A percentile compares a stretch with the other conserved stretches of the same genome.
phyloP scores from a whole-genome alignment of 35 echinoderm and acorn worm genomes.

The Apostichopus parvimensis region DNA sequence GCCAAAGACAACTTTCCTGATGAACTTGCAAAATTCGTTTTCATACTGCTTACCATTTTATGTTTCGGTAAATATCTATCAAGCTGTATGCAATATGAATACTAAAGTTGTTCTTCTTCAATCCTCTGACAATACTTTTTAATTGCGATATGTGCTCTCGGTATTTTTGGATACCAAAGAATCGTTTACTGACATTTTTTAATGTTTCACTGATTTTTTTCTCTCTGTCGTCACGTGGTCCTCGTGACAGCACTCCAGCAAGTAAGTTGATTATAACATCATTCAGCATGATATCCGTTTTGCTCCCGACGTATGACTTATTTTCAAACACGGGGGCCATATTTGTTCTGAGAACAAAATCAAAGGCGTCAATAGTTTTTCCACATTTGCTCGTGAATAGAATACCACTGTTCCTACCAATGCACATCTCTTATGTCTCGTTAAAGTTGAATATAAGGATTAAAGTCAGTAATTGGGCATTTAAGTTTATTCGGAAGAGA shows the following conservation, averaged over 20 bases:
- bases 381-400: not conserved
- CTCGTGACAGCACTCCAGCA: not conserved
- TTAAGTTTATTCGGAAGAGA: no score
- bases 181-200: no score
- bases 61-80: no score
- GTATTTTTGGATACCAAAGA: no score
- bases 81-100: no score
- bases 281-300: not conserved
- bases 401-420: conserved; percentile 55
- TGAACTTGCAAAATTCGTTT: no score
- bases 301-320: not conserved
- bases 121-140: no score
- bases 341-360: conserved; percentile 46
- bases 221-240: not conserved
- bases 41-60: no score
- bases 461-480: not conserved
- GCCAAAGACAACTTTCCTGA: no score
- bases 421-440: conserved; percentile 19
- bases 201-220: no score
- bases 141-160: no score
- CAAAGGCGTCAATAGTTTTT: not conserved
- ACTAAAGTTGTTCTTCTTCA: no score
- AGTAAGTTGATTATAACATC: not conserved
- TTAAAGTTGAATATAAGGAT: not conserved
- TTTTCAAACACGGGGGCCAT: not conserved